Conservation (phyloP, 2,113 vertebrate genomes). For the Coturnix japonica region DNA sequence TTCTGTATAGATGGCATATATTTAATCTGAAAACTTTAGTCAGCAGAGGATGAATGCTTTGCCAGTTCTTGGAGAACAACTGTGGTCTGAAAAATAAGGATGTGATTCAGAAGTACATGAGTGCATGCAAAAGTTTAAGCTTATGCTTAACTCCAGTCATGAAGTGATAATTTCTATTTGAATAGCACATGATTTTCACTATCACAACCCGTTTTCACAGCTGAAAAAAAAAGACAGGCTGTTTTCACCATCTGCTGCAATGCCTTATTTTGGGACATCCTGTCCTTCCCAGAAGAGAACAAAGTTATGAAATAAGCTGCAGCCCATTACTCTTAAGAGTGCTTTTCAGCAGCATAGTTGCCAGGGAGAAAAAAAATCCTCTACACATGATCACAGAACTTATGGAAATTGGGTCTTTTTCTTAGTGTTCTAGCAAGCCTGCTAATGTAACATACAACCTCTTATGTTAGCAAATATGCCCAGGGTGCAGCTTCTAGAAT, state of each 20-base stretch:
- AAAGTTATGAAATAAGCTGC: background rate
- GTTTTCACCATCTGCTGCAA: background rate
- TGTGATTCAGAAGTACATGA: background rate
- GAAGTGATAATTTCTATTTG: background rate
- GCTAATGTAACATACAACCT: background rate
- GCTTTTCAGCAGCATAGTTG: background rate
- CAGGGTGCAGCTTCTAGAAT: fast-evolving
- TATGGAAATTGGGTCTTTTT: background rate
- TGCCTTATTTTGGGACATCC: background rate
- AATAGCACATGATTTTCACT: background rate
- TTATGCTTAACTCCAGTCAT: background rate
- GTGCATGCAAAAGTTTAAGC: background rate
- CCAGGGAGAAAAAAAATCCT: background rate
- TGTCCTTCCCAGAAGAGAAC: background rate
- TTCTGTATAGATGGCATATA: background rate
- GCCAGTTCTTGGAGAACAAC: background rate
- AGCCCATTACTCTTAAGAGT: fast-evolving
- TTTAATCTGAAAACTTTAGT: background rate
- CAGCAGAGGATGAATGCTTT: background rate
- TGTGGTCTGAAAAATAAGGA: background rate
- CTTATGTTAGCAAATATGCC: fast-evolving
- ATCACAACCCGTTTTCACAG: background rate
- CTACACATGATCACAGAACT: background rate
- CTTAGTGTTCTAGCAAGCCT: background rate
- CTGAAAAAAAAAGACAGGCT: background rate